Evolutionary conservation across 2,797 vertebrate species (phyloP).

Genomic region (Lagothrix lagotricha): DNA sequence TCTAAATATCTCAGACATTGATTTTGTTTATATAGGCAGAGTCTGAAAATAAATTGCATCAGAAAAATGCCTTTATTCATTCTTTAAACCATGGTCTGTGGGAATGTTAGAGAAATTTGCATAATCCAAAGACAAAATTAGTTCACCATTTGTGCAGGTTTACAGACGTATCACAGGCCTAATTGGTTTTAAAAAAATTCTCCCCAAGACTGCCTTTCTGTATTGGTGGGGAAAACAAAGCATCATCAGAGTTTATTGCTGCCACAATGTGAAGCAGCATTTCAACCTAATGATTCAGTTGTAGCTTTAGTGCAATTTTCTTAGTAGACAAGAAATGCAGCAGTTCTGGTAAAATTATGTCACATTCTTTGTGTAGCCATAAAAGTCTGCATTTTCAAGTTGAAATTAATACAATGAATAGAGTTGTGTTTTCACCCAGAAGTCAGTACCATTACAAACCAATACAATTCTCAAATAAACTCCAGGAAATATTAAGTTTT

Average conservation of each 20-base stretch:
- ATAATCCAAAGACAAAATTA: constrained; percentile 6
- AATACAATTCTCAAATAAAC: neutral
- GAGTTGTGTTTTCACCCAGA: neutral
- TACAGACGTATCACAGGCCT: neutral
- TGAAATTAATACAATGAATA: neutral
- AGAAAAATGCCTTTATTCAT: neutral
- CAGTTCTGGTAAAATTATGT: neutral
- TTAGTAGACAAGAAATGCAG: neutral
- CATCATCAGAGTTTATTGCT: neutral
- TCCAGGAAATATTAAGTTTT: neutral
- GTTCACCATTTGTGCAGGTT: neutral
- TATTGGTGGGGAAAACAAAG: neutral
- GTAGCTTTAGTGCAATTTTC: neutral
- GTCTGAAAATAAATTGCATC: neutral
- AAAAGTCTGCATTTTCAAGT: neutral
- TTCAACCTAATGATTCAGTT: neutral
- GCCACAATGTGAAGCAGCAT: neutral
- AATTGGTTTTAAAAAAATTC: neutral
- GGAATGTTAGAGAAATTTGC: neutral
- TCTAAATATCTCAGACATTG: neutral
- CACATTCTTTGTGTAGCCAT: neutral
- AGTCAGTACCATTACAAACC: neutral
- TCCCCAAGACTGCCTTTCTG: neutral
- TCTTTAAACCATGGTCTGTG: neutral
- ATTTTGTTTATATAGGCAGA: neutral